Conservation (phyloP, 2,797 vertebrate genomes). For the Macropodus opercularis region DNA sequence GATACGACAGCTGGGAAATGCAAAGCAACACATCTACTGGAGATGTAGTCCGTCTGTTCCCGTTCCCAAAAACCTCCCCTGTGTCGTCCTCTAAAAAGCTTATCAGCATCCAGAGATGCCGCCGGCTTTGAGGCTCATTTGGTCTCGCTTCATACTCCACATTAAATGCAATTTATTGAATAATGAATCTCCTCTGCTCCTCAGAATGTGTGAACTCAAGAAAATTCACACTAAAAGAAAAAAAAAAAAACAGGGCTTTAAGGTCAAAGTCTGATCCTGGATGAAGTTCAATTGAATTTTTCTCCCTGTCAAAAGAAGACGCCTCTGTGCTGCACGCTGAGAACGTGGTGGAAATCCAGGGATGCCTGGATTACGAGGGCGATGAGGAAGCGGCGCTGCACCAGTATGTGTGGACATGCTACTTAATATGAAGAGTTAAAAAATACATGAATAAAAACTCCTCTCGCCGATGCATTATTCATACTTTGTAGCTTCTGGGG, state of each 20-base stretch:
- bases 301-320: constrained; percentile 24
- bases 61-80: constrained; percentile 46
- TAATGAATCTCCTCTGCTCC: constrained; percentile 64
- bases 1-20: constrained; percentile 45
- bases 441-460: constrained; percentile 65
- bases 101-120: constrained; percentile 61
- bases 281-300: constrained; percentile 43
- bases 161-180: constrained; percentile 71
- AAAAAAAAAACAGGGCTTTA: constrained; percentile 33
- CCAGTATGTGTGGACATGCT: constrained; percentile 46
- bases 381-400: constrained; percentile 2
- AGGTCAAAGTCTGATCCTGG: constrained; percentile 43
- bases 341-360: constrained; percentile 42
- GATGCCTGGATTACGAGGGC: background rate
- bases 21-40: constrained; percentile 45
- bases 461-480: constrained; percentile 74
- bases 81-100: constrained; percentile 55
- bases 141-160: constrained; percentile 62
- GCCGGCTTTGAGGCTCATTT: constrained; percentile 59
- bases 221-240: constrained; percentile 40
- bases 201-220: constrained; percentile 47
- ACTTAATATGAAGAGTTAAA: constrained; percentile 50
- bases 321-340: constrained; percentile 19
- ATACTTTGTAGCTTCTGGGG: constrained; percentile 71
- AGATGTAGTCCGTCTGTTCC: constrained; percentile 51